Evolutionary conservation across 2,797 vertebrate species (phyloP), one percentile per base, ranked within the genome.

Genomic region (Lycodopsis pacificus): DNA sequence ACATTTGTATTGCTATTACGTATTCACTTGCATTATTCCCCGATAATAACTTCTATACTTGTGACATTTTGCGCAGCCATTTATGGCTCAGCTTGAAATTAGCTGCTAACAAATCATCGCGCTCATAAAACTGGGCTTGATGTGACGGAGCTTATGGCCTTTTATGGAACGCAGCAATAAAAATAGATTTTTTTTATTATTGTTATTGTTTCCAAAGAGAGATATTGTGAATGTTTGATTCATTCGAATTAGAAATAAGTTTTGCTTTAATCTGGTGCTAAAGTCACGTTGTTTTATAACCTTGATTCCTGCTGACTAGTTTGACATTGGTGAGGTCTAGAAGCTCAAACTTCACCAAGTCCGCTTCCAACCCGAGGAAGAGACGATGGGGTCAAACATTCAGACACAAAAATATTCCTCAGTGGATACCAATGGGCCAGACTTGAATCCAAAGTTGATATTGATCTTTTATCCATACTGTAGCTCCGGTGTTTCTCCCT

Each of bases 81-180:
- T 91, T 83, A 74, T 82, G 68, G 57, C 74, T 82, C 86, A 83
- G 79, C 61, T 81, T 77, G 71, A 88, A 90, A 86, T 89, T 68
- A 89, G 83, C 84, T 80, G 64, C 82, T 82, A 88, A 87, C 83
- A 90, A 91, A 90, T 93, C 85, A 89, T 56, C 59, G 22, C 57
- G 42, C 67, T 85, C 75, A 73, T 90, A 78, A 90, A 93, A 68
- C 57, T 73, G 67, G 44, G 58, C 53, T 79, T 77, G 59, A 86
- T 80, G 65, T 73, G 71, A 73, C 66, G 34, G 58, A 66, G 82
- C 67, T 57, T 81, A 68, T 76, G 75, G 63, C 64, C 73, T 82
- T 88, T 78, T 64, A 83, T 83, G 70, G 32, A 71, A 73, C 59
- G 32, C 12, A 58, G 79, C 22, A 20, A 82, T 86, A 77, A 79